Conservation (phyloP, 2,113 vertebrate genomes). For the Riparia riparia region DNA sequence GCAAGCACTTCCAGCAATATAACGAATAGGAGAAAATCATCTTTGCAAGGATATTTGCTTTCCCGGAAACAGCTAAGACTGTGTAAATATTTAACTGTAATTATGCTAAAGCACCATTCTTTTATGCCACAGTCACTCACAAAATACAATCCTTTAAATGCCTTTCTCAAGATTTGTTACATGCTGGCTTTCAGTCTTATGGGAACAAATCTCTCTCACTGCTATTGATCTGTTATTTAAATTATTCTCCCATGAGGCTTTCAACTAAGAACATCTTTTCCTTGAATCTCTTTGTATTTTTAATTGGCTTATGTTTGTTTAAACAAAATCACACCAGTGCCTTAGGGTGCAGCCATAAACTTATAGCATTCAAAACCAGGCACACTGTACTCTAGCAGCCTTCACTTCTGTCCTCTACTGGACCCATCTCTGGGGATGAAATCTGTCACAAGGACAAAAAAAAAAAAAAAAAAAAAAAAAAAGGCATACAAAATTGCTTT, state of each 20-base stretch:
- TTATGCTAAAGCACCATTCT: slow-evolving; percentile 45
- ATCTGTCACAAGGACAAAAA: slow-evolving; percentile 14
- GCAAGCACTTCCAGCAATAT: neutral
- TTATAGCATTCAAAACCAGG: slow-evolving; percentile 50
- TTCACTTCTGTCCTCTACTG: slow-evolving; percentile 41
- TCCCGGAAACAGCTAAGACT: slow-evolving; percentile 38
- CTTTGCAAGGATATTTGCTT: slow-evolving; percentile 41
- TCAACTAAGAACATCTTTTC: slow-evolving; percentile 67
- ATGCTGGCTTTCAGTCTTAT: slow-evolving; percentile 60
- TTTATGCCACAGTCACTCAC: slow-evolving; percentile 47
- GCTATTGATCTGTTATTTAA: slow-evolving; percentile 73
- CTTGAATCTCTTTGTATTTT: slow-evolving; percentile 73
- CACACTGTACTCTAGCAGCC: neutral
- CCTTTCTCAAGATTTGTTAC: slow-evolving; percentile 51
- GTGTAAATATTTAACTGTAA: slow-evolving; percentile 71
- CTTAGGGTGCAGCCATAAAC: slow-evolving; percentile 29
- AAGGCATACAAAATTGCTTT: slow-evolving; percentile 54
- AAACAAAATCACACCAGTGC: slow-evolving; percentile 70
- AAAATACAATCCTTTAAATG: slow-evolving; percentile 56
- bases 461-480: neutral
- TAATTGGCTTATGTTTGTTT: slow-evolving; percentile 78
- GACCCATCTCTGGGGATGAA: slow-evolving; percentile 50
- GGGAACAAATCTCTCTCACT: slow-evolving; percentile 60
- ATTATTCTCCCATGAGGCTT: slow-evolving; percentile 68
- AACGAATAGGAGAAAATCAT: slow-evolving; percentile 11